Evolutionary conservation across 2,888 invertebrate species (phyloP).

Genomic region (Cancer borealis): DNA sequence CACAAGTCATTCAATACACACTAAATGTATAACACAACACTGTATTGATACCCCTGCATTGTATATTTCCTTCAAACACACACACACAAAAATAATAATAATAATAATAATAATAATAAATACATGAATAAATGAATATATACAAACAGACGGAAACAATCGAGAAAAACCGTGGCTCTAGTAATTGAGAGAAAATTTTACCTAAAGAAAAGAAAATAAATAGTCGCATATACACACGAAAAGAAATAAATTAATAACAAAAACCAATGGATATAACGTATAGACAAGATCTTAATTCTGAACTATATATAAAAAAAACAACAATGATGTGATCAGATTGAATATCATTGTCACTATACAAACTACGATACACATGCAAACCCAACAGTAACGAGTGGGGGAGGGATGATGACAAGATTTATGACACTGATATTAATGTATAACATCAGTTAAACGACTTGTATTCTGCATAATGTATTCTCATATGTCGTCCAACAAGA

Average conservation of each 20-base stretch:
- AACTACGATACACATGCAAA: background rate
- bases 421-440: background rate
- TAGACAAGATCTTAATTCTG: background rate
- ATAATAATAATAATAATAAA: too few relatives aligned
- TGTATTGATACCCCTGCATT: background rate
- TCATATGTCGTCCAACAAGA: background rate
- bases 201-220: too few relatives aligned
- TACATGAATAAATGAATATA: too few relatives aligned
- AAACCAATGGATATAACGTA: background rate
- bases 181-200: too few relatives aligned
- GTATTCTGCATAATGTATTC: background rate
- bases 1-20: background rate
- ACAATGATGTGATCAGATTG: background rate
- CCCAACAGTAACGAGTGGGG: background rate
- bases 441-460: background rate
- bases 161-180: too few relatives aligned
- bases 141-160: too few relatives aligned
- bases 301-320: background rate
- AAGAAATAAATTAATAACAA: background rate
- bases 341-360: background rate
- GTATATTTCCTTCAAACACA: too few relatives aligned
- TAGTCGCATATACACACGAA: too few relatives aligned
- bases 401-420: background rate
- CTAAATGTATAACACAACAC: background rate
- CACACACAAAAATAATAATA: too few relatives aligned